Conservation (phyloP, 2,888 invertebrate genomes). For the Hecatera dysodea region DNA sequence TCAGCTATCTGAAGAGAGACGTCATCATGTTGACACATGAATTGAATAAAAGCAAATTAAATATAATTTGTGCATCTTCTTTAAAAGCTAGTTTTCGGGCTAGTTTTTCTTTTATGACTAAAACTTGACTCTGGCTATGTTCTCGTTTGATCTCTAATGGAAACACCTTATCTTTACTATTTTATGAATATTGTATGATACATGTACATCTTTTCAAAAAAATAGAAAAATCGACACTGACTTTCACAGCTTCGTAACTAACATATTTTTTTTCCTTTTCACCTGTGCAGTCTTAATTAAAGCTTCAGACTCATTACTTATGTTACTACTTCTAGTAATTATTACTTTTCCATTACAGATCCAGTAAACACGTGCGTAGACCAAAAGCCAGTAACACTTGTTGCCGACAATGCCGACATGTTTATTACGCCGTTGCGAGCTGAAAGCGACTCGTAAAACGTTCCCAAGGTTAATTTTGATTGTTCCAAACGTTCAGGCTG, state of each 20-base stretch:
- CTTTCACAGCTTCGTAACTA: background rate
- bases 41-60: background rate
- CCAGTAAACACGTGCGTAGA: slow-evolving; percentile 71
- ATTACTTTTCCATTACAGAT: slow-evolving; percentile 57
- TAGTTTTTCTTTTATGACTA: background rate
- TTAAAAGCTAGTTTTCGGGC: too few species aligned
- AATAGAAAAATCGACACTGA: background rate
- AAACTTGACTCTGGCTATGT: background rate
- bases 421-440: slow-evolving; percentile 79
- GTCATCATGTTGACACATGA: background rate
- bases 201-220: too few species aligned
- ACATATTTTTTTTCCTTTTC: slow-evolving; percentile 4
- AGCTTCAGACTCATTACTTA: slow-evolving; percentile 22
- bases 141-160: background rate
- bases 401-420: slow-evolving; percentile 82
- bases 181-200: background rate
- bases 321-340: slow-evolving; percentile 37
- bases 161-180: background rate
- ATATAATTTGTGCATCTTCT: background rate
- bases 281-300: slow-evolving; percentile 1
- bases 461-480: slow-evolving; percentile 86
- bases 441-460: slow-evolving; percentile 82
- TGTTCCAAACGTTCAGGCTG: slow-evolving; percentile 76
- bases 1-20: too few species aligned
- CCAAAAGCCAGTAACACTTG: slow-evolving; percentile 79